Percentiles rank a stretch among this genome's conserved stretches.
phyloP scores from a whole-genome alignment of 2,113 vertebrate genomes.

The Coryphaenoides rupestris region DNA sequence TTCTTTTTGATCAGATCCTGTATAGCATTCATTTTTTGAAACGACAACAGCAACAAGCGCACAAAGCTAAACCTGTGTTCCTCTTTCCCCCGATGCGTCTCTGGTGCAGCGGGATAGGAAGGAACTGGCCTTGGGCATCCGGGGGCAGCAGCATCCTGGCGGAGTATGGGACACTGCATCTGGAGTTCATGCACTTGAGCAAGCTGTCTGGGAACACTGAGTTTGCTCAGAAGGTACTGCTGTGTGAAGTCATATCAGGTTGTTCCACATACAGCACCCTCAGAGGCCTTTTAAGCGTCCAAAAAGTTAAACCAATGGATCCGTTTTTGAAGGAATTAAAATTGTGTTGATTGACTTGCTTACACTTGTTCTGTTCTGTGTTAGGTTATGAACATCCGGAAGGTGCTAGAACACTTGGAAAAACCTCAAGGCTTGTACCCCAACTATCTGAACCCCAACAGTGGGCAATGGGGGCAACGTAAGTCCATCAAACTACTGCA shows the following conservation, averaged over 20 bases:
- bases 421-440: constrained; percentile 97
- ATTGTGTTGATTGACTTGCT: neutral
- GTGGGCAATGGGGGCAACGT: constrained; percentile 98
- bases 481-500: constrained; percentile 65
- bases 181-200: constrained; percentile 95
- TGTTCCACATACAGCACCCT: neutral
- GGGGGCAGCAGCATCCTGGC: constrained; percentile 98
- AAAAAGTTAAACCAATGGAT: neutral
- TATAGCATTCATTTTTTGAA: too few species aligned
- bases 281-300: neutral
- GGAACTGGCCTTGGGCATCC: constrained; percentile 98
- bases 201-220: constrained; percentile 87
- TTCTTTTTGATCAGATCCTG: neutral
- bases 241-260: too few species aligned
- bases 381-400: constrained; percentile 95
- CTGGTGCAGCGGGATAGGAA: constrained; percentile 84
- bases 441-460: constrained; percentile 97
- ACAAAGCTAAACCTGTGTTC: too few species aligned
- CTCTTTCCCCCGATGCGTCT: constrained; percentile 18
- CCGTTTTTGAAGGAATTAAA: neutral
- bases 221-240: constrained; percentile 90
- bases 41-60: too few species aligned
- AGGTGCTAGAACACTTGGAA: constrained; percentile 88
- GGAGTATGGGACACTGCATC: constrained; percentile 94
- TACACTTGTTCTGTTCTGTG: neutral